phyloP scores from a whole-genome alignment of 2,113 vertebrate species.

The Donacobius atricapilla region DNA sequence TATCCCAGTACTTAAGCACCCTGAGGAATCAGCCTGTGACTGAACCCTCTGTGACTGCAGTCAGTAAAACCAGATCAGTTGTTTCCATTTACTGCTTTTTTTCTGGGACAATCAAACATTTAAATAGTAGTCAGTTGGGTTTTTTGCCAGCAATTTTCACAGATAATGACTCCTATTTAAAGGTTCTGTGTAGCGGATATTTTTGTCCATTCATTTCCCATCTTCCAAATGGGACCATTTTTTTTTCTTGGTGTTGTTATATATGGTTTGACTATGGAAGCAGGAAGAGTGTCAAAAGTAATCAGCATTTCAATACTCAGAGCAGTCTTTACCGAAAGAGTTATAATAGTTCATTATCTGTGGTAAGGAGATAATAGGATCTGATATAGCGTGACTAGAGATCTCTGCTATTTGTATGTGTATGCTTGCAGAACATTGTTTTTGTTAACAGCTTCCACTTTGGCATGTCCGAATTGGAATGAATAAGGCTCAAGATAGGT shows the following conservation, averaged over 20 bases:
- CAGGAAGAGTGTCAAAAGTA: not conserved
- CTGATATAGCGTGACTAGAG: not conserved
- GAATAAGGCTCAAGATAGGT: not conserved
- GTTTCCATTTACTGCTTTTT: not conserved
- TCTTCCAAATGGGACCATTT: not conserved
- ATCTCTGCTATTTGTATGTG: not conserved
- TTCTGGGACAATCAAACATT: conserved; percentile 20
- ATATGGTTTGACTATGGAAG: not conserved
- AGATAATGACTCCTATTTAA: conserved; percentile 32
- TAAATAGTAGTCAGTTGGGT: not conserved
- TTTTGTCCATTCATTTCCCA: conserved; percentile 10
- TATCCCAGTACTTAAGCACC: not conserved
- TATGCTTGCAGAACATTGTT: not conserved
- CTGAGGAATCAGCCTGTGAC: not conserved
- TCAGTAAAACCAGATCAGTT: conserved; percentile 7
- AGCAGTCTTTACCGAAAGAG: not conserved
- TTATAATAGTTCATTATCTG: not conserved
- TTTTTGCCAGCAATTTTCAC: not conserved
- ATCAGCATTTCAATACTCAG: not conserved
- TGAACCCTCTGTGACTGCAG: not conserved
- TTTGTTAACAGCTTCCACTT: not conserved
- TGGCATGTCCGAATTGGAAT: not conserved
- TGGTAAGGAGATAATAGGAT: not conserved
- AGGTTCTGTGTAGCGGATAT: not conserved
- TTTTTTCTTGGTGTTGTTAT: not conserved